phyloP scores from a whole-genome alignment of 2,113 vertebrate species.

The Podiceps cristatus region DNA sequence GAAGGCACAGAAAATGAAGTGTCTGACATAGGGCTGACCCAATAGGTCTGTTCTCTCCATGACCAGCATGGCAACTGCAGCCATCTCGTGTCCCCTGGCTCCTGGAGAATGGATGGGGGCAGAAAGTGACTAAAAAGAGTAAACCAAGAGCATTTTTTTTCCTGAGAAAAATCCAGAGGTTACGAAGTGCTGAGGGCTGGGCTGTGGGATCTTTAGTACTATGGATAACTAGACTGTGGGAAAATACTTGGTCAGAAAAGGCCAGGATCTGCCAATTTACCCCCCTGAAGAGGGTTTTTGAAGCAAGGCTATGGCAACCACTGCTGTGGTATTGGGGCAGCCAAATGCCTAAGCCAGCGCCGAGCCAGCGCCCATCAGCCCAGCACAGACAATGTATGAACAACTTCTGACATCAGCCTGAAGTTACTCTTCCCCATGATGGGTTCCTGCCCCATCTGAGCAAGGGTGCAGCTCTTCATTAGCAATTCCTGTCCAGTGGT shows the following conservation, averaged over 20 bases:
- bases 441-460: background rate
- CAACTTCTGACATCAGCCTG: background rate
- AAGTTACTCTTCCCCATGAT: background rate
- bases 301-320: background rate
- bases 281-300: background rate
- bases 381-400: background rate
- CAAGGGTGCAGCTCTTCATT: background rate
- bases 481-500: background rate
- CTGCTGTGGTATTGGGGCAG: background rate
- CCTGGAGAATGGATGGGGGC: background rate
- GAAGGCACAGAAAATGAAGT: background rate
- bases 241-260: background rate
- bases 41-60: background rate
- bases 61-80: background rate
- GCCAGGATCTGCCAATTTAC: background rate
- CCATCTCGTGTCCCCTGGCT: background rate
- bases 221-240: background rate
- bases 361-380: rapidly evolving
- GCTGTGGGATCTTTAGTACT: background rate
- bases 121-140: background rate
- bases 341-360: background rate
- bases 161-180: background rate
- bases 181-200: rapidly evolving
- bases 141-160: background rate
- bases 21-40: rapidly evolving